Base-by-base conservation (phyloP, 2,888 invertebrate species). In the Linyphia triangularis region DNA sequence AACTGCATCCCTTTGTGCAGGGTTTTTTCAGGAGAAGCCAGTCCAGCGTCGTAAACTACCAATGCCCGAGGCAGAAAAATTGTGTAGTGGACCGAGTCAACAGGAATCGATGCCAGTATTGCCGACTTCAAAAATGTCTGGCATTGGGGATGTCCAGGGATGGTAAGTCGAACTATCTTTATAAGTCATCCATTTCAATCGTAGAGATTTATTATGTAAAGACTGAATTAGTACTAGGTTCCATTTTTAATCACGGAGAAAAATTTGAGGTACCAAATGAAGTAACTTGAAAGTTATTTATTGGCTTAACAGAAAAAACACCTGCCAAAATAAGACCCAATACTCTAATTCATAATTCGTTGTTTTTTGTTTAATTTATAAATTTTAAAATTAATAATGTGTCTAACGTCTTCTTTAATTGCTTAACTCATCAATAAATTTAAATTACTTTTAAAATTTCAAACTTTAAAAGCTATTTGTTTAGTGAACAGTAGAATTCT, bases 91-190 rank as follows among this genome's bases (percentile, higher is more conserved):
- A 99, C 94, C 95, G 99, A 90, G 98, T 99, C 91, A 99, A 99
- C 94, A 94, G 99, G 92, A 99, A 99, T 94, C 95, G 99, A 92
- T 99, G 99, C 94, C 99, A 99, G 94, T 99, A 98, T 95, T 99
- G 99, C 94, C 95, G 99, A 92, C 95, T 99, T 92, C 98, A 99
- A 95, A 99, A 99, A 95, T 99, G 99, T 94, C 95, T 99, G 92
- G 96, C 98, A 93, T 95, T 99, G 91, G 99, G 99, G 92, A 99
- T 99, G 99, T 99, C 98, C 93, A 96, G 99, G 94, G 99, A 99
- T 95, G 99, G 99, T 99, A 93, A 96, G 97, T 9, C n/a, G n/a
- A n/a, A n/a, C n/a, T n/a, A n/a, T n/a, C n/a, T n/a, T n/a, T n/a
- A n/a, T 43, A 43, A 10, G 7, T 43, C 43, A 7, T 43, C 7